Conservation (phyloP, 2,888 invertebrate genomes). For the Ernsta delagoae region DNA sequence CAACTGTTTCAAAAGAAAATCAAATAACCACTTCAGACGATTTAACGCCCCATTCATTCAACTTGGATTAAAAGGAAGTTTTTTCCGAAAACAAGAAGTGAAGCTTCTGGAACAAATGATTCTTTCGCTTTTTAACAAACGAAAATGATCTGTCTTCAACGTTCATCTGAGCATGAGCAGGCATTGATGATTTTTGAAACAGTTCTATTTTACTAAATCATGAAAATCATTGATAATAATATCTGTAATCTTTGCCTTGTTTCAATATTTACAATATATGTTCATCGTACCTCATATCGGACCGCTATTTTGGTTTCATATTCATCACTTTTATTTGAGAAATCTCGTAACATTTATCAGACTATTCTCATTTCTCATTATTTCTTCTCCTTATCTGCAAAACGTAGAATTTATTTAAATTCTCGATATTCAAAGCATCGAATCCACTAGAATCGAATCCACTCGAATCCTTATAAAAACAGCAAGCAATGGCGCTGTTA, state of each 20-base stretch:
- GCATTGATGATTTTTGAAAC: background rate
- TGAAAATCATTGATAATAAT: too few species aligned
- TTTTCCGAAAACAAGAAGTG: conserved; percentile 29
- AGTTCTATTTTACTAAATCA: too few species aligned
- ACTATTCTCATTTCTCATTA: background rate
- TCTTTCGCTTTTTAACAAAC: conserved; percentile 35
- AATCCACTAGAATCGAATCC: background rate
- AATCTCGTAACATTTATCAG: too few species aligned
- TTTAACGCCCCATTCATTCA: conserved; percentile 7
- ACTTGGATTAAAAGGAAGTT: conserved; percentile 19
- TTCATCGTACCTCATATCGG: too few species aligned
- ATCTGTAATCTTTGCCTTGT: too few species aligned
- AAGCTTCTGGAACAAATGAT: conserved; percentile 20
- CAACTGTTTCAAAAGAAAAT: background rate
- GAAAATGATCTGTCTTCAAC: conserved; percentile 40
- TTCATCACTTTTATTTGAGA: too few species aligned
- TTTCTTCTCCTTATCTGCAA: background rate
- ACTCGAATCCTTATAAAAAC: background rate
- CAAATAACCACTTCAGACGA: conserved; percentile 2
- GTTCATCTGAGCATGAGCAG: background rate
- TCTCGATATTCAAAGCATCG: background rate
- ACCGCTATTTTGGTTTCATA: too few species aligned
- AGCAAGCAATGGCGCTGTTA: background rate
- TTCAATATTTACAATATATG: too few species aligned
- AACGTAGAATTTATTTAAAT: background rate